Conservation (phyloP, 2,113 vertebrate species). For the Uria aalge region DNA sequence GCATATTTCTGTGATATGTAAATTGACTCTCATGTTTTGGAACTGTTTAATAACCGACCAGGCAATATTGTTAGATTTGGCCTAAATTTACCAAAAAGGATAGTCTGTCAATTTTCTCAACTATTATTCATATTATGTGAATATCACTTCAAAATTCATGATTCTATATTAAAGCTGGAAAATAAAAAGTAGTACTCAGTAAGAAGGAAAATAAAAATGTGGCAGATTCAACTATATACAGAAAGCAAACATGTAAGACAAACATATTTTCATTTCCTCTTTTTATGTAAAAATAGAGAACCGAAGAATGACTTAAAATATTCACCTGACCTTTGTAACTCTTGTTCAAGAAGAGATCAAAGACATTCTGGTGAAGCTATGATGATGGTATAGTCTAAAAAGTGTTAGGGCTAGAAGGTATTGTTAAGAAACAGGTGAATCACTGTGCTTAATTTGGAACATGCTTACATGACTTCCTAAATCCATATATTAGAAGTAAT, state of each 20-base stretch:
- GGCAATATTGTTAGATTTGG: not conserved
- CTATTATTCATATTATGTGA: not conserved
- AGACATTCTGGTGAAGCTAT: not conserved
- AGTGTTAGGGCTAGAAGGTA: not conserved
- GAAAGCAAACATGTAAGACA: not conserved
- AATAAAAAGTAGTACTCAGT: not conserved
- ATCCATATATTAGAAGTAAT: not conserved
- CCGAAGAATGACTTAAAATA: not conserved
- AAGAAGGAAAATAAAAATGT: not conserved
- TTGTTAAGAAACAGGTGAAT: not conserved
- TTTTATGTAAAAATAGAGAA: not conserved
- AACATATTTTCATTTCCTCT: not conserved
- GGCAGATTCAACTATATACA: not conserved
- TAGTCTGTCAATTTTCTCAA: not conserved
- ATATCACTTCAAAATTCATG: not conserved
- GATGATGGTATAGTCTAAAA: not conserved
- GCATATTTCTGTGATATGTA: not conserved
- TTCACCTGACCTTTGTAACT: not conserved
- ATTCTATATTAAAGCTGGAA: not conserved
- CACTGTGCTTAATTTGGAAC: not conserved
- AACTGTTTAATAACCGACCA: not conserved
- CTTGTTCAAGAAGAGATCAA: not conserved
- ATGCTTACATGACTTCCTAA: not conserved
- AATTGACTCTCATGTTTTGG: not conserved
- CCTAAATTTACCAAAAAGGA: not conserved